Conservation (phyloP, 2,797 vertebrate genomes). For the Babyrousa celebensis region DNA sequence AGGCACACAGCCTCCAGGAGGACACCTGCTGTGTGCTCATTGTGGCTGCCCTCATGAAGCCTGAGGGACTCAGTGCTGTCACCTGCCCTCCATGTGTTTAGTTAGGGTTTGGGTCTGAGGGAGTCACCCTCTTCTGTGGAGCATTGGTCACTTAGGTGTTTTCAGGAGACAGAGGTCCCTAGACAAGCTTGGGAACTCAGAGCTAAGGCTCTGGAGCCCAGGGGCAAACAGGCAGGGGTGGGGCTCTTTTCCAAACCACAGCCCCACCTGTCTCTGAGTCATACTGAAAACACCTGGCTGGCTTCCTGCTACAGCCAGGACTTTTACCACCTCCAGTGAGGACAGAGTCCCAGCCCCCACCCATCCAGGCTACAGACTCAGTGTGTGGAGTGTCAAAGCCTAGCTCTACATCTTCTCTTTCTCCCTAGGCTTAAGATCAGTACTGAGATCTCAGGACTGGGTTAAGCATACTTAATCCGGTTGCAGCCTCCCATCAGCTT, state of each 20-base stretch:
- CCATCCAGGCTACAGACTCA: background rate
- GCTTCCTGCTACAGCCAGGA: slow-evolving; percentile 5
- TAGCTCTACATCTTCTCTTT: background rate
- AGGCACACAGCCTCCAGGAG: background rate
- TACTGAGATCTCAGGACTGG: background rate
- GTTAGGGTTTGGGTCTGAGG: background rate
- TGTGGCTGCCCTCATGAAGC: background rate
- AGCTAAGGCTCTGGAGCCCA: background rate
- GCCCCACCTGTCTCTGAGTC: slow-evolving; percentile 84
- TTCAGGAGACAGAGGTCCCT: background rate
- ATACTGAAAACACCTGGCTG: slow-evolving; percentile 67
- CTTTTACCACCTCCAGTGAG: background rate
- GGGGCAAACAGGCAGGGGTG: background rate
- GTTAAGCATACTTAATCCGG: background rate
- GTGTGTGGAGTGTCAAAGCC: background rate
- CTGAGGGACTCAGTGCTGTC: background rate
- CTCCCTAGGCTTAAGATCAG: background rate
- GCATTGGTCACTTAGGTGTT: background rate
- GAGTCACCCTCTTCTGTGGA: background rate
- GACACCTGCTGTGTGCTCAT: background rate
- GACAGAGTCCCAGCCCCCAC: slow-evolving; percentile 40
- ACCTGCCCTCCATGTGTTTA: background rate
- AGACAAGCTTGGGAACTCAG: slow-evolving; percentile 6
- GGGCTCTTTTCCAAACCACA: background rate
- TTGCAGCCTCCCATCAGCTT: background rate